These are phyloP conservation scores for Diploptera punctata DNA, from an alignment of 2,888 invertebrate species.

Conservation along the genomic window DNA sequence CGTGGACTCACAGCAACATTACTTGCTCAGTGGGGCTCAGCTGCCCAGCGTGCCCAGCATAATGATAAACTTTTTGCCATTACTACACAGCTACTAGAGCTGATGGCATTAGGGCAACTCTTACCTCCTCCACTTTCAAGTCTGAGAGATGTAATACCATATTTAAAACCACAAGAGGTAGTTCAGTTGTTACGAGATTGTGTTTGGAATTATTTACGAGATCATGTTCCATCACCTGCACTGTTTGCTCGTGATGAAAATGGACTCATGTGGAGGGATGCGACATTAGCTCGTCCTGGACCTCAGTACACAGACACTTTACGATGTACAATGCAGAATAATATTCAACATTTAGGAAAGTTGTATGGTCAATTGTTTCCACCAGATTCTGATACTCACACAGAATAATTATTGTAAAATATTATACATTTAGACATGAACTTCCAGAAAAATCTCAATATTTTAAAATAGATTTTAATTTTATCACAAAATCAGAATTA, in stretches of 20 bases:
- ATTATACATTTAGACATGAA: too few relatives aligned
- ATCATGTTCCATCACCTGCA: conserved; percentile 86
- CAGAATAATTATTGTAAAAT: too few relatives aligned
- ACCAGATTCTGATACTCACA: background rate
- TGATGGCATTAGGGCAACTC: conserved; percentile 85
- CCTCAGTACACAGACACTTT: conserved; percentile 81
- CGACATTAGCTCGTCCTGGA: conserved; percentile 71
- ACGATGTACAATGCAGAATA: conserved; percentile 78
- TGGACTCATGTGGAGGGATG: conserved; percentile 71
- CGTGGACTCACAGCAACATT: conserved; percentile 78
- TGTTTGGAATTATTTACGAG: conserved; percentile 89
- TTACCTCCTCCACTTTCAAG: conserved; percentile 83
- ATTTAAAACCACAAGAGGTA: conserved; percentile 77
- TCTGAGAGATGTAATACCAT: conserved; percentile 75
- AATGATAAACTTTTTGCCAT: conserved; percentile 57
- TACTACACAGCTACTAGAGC: conserved; percentile 72
- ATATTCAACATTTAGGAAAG: conserved; percentile 63
- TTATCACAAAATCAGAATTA: too few relatives aligned
- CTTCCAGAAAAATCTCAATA: too few relatives aligned
- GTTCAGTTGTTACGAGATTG: conserved; percentile 83
- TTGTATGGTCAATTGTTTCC: conserved; percentile 34
- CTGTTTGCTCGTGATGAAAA: conserved; percentile 70
- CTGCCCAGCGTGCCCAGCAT: conserved; percentile 57
- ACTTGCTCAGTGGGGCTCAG: conserved; percentile 76
- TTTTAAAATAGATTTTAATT: too few relatives aligned